These are phyloP conservation scores for Sula dactylatra DNA, from an alignment of 2,113 vertebrate species.

Conservation along the genomic window DNA sequence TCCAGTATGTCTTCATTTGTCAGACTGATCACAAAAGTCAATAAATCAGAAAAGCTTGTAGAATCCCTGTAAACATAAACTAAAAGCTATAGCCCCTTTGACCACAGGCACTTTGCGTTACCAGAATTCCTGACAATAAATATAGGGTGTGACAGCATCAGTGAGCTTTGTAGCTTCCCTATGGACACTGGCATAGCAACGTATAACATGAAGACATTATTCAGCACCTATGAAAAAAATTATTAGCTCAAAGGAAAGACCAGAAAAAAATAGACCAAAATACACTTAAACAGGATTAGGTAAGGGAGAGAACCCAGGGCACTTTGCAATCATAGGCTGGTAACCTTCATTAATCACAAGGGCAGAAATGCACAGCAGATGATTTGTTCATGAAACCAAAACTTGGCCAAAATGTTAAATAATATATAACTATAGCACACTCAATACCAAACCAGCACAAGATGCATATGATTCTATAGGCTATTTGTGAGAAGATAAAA, in stretches of 20 bases:
- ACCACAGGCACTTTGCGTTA: background rate
- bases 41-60: constrained; percentile 4
- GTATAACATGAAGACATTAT: background rate
- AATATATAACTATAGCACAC: background rate
- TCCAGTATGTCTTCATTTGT: constrained; percentile 5
- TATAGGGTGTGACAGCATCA: background rate
- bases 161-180: background rate
- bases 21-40: background rate
- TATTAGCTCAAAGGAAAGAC: constrained; percentile 1
- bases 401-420: constrained; percentile 40
- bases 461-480: constrained; percentile 1
- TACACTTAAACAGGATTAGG: constrained; percentile 18
- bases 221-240: background rate
- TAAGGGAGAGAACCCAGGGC: background rate
- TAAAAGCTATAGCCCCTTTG: background rate
- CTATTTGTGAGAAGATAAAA: constrained; percentile 30
- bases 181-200: background rate
- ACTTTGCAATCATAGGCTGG: background rate
- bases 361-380: background rate
- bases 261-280: background rate
- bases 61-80: background rate
- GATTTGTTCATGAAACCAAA: constrained; percentile 8
- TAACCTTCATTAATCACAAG: constrained; percentile 30
- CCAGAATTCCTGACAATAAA: constrained; percentile 6
- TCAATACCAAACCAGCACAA: constrained; percentile 14